phyloP scores from a whole-genome alignment of 2,797 vertebrate genomes.

The Nannoperca australis region DNA sequence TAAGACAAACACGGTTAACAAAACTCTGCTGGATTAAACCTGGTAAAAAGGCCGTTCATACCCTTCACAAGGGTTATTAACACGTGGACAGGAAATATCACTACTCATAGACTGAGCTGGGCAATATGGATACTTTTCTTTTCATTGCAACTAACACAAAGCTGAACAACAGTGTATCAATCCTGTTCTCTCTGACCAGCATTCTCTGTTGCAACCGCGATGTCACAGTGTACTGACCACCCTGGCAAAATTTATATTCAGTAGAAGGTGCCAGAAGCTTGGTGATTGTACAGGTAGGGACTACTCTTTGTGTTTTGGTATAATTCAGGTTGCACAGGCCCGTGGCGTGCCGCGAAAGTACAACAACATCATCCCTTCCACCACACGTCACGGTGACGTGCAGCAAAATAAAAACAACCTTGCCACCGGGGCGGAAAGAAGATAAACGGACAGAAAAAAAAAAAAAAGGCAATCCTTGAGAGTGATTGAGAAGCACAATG shows the following conservation, averaged over 20 bases:
- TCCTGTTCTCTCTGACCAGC: not conserved
- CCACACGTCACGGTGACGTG: slow-evolving; percentile 38
- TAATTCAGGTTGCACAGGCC: slow-evolving; percentile 2
- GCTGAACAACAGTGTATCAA: not conserved
- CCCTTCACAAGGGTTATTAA: not conserved
- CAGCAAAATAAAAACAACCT: not conserved
- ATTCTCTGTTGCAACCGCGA: not conserved
- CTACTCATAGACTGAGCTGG: not conserved
- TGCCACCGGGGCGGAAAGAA: slow-evolving; percentile 3
- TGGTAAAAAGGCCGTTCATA: not conserved
- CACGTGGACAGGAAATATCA: not conserved
- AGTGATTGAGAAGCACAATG: not conserved
- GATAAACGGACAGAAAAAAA: slow-evolving; percentile 4
- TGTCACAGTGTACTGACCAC: no score
- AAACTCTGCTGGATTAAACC: not conserved
- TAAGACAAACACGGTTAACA: not conserved
- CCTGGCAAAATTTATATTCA: not conserved
- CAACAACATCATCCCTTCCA: slow-evolving; percentile 12
- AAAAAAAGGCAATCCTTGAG: not conserved
- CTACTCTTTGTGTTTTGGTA: no score
- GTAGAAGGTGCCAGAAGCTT: no score
- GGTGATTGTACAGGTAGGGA: no score
- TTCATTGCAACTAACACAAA: not conserved
- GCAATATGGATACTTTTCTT: no score
- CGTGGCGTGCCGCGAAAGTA: slow-evolving; percentile 5